phyloP scores from a whole-genome alignment of 2,888 invertebrate genomes.

The Physocephala rufipes region DNA sequence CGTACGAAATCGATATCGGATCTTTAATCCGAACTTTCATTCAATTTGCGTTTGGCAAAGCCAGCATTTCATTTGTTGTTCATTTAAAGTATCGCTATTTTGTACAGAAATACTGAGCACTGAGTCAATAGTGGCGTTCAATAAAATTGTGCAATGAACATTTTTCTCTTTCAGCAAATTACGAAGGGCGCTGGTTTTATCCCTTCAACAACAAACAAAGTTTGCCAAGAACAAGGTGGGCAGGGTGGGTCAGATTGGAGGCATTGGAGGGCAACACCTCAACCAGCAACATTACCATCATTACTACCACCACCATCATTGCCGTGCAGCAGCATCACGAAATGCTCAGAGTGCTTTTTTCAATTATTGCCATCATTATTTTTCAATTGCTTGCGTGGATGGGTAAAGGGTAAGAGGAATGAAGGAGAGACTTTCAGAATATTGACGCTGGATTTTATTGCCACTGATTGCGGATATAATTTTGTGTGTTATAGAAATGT shows the following conservation, averaged over 20 bases:
- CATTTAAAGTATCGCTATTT: too few species aligned
- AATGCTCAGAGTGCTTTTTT: conserved; percentile 9
- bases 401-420: neutral
- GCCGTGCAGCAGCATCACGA: neutral
- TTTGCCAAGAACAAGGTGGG: conserved; percentile 4
- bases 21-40: conserved; percentile 5
- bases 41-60: neutral
- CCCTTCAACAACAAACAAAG: conserved; percentile 4
- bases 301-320: too few species aligned
- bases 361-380: conserved; percentile 30
- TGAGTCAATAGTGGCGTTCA: conserved; percentile 9
- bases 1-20: too few species aligned
- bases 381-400: conserved; percentile 5
- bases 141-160: neutral
- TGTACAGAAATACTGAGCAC: neutral
- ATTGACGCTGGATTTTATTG: conserved; percentile 38
- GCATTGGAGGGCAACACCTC: too few species aligned
- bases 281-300: too few species aligned
- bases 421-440: neutral
- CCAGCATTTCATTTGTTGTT: too few species aligned
- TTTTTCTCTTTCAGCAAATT: conserved; percentile 1
- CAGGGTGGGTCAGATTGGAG: too few species aligned
- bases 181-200: neutral
- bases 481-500: conserved; percentile 30
- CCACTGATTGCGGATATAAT: conserved; percentile 45